Conservation (phyloP, 2,888 invertebrate genomes). For the Amiota minor region DNA sequence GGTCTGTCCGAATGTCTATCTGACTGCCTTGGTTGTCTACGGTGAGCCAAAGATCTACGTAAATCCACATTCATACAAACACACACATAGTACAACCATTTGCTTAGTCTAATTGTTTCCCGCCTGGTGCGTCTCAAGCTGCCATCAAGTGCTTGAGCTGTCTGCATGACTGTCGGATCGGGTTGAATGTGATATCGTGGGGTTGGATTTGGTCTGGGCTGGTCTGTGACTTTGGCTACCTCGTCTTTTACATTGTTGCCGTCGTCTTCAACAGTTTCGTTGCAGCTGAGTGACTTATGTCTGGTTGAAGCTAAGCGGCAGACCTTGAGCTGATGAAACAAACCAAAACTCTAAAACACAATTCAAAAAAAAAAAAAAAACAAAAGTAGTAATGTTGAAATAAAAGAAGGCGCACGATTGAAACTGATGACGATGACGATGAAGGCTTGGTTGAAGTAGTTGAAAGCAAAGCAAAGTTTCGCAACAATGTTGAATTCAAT, state of each 20-base stretch:
- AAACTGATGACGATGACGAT: not conserved
- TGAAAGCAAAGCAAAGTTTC: constrained; percentile 17
- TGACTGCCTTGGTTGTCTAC: constrained; percentile 56
- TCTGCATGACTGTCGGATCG: constrained; percentile 13
- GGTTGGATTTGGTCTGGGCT: not conserved
- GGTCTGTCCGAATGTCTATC: constrained; percentile 39
- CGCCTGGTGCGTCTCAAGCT: constrained; percentile 22
- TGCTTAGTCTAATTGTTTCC: constrained; percentile 24
- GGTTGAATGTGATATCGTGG: too few relatives aligned
- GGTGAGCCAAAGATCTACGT: too few relatives aligned
- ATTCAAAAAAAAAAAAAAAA: constrained; percentile 20
- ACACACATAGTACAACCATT: not conserved
- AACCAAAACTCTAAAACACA: constrained; percentile 22
- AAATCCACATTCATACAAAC: too few relatives aligned
- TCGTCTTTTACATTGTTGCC: not conserved
- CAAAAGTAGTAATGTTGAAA: not conserved
- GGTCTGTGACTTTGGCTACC: not conserved
- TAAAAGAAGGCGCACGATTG: not conserved
- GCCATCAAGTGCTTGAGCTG: constrained; percentile 16
- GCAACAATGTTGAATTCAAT: constrained; percentile 34
- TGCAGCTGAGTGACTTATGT: constrained; percentile 52
- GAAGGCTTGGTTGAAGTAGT: not conserved
- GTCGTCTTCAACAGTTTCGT: not conserved
- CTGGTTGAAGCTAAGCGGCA: constrained; percentile 43
- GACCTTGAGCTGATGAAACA: constrained; percentile 39